These are phyloP conservation scores for Thalassaphorura encarpata DNA, from an alignment of 1,140 invertebrate genomes.

Conservation along the genomic window DNA sequence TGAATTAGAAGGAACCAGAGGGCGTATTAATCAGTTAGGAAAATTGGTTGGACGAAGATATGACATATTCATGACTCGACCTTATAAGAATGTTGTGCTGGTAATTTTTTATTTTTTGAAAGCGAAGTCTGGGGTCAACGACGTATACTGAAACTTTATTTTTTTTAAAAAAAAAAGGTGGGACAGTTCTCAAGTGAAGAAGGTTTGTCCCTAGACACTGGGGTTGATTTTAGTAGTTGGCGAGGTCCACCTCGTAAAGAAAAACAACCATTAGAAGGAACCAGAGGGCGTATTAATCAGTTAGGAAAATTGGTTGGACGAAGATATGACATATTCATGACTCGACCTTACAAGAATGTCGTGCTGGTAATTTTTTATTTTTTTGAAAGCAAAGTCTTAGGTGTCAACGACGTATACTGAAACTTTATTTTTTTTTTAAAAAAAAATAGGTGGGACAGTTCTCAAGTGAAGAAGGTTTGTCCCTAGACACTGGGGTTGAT, in stretches of 20 bases:
- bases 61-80: conserved; percentile 28
- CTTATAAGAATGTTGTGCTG: conserved; percentile 18
- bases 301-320: conserved; percentile 31
- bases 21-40: conserved; percentile 30
- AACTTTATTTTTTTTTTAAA: background rate
- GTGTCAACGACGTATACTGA: background rate
- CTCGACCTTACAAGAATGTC: conserved; percentile 21
- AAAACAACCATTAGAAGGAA: conserved; percentile 25
- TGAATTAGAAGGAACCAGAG: conserved; percentile 32
- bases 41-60: conserved; percentile 32
- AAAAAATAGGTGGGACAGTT: conserved; percentile 29
- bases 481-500: conserved; percentile 23
- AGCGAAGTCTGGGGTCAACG: background rate
- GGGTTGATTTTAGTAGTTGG: background rate
- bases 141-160: background rate
- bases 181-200: conserved; percentile 34
- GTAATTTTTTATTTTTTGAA: conserved; percentile 20
- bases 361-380: conserved; percentile 23
- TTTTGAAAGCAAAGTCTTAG: background rate
- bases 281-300: conserved; percentile 28
- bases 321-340: conserved; percentile 32
- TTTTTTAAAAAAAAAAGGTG: background rate
- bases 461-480: conserved; percentile 33
- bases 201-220: conserved; percentile 32
- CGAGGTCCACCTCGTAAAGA: background rate